Percentiles rank a stretch among this genome's conserved stretches.
Conservation (phyloP, 64 coral and sea anemone genomes). For the Pocillopora verrucosa region DNA sequence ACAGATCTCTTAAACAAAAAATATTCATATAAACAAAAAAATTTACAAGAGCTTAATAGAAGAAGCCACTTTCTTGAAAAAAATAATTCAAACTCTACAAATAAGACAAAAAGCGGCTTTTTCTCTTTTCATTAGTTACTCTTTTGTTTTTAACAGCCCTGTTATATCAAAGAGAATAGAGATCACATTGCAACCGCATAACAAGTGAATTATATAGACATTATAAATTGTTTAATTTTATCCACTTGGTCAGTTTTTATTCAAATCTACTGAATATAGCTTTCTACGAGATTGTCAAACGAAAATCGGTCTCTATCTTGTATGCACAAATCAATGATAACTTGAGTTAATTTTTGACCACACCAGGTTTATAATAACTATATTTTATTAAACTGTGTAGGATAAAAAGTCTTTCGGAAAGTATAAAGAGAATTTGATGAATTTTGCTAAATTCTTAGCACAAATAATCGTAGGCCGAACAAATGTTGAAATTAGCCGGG, state of each 20-base stretch:
- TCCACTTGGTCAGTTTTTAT: neutral
- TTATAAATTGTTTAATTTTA: neutral
- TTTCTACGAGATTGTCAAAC: neutral
- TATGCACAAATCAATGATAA: neutral
- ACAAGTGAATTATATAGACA: constrained; percentile 4
- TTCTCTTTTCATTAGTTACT: constrained; percentile 7
- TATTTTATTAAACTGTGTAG: constrained; percentile 16
- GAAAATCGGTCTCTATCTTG: neutral
- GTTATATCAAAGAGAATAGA: neutral
- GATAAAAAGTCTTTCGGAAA: constrained; percentile 18
- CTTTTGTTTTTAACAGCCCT: constrained; percentile 2
- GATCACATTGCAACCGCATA: neutral
- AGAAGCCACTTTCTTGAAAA: neutral
- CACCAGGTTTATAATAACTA: neutral
- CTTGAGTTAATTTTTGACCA: neutral
- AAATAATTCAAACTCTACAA: neutral
- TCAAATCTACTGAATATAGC: neutral
- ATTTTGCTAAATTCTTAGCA: constrained; percentile 35
- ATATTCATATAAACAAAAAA: neutral
- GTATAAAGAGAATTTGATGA: constrained; percentile 53
- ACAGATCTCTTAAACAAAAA: neutral
- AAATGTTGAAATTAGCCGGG: constrained; percentile 47
- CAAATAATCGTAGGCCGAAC: constrained; percentile 37
- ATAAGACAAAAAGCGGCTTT: neutral
- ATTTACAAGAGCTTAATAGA: neutral